Evolutionary conservation across 37 sponge, comb jelly and placozoan genomes (phyloP).

Genomic region (Oscarella lobularis): DNA sequence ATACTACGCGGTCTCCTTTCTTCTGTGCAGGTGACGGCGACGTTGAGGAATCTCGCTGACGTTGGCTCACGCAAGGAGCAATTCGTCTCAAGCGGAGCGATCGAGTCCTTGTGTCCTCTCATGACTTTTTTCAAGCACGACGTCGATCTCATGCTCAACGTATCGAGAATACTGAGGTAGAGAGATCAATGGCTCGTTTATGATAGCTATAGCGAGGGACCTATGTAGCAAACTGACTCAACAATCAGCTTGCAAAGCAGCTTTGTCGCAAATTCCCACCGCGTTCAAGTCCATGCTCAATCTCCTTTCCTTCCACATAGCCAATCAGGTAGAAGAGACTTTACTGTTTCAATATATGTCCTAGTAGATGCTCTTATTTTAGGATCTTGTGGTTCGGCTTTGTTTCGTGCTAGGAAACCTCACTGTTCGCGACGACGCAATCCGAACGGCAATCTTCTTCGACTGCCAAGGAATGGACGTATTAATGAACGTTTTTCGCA

Average conservation of each 20-base stretch:
- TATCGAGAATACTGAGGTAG: conserved; percentile 4
- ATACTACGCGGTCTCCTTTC: too few species aligned
- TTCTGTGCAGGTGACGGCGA: background rate
- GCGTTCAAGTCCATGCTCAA: background rate
- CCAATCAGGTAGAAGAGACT: background rate
- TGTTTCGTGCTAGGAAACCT: conserved; percentile 77
- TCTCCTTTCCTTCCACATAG: background rate
- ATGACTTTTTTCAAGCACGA: background rate
- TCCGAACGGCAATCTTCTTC: background rate
- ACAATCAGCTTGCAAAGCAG: background rate
- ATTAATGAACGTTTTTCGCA: background rate
- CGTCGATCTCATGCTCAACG: conserved; percentile 4
- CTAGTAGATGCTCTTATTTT: background rate
- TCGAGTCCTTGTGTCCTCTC: background rate
- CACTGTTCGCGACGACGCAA: conserved; percentile 19
- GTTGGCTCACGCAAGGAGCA: background rate
- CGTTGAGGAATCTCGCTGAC: conserved; percentile 5
- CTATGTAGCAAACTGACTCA: conserved; percentile 9
- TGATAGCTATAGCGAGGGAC: background rate
- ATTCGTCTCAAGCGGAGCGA: background rate
- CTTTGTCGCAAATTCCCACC: background rate
- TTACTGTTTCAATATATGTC: background rate
- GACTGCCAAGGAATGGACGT: background rate
- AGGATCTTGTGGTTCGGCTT: conserved; percentile 67
- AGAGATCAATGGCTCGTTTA: background rate